Percentiles rank a stretch among this genome's conserved stretches.
These are phyloP conservation scores for Ispidina picta DNA, from an alignment of 2,797 vertebrate genomes.

Conservation along the genomic window DNA sequence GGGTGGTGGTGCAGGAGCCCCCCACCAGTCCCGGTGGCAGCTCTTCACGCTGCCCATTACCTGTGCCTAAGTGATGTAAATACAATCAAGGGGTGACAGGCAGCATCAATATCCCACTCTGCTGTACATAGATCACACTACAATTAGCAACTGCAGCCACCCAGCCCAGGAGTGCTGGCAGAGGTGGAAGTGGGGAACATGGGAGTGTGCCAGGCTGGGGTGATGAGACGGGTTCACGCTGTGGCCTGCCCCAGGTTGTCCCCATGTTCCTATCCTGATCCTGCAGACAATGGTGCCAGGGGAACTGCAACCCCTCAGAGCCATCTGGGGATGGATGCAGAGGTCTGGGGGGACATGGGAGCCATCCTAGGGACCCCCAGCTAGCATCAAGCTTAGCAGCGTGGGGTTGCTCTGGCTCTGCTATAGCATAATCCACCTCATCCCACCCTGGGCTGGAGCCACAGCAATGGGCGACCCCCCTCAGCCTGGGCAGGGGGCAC, in stretches of 20 bases:
- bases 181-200: background rate
- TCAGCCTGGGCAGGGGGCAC: fast-evolving
- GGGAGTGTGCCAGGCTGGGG: background rate
- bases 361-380: too few relatives aligned
- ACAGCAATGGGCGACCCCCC: fast-evolving
- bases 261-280: background rate
- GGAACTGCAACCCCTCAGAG: background rate
- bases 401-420: background rate
- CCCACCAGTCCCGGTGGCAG: background rate
- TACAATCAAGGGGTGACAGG: background rate
- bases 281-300: too few relatives aligned
- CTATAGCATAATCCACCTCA: background rate
- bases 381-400: background rate
- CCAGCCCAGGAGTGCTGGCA: background rate
- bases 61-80: background rate
- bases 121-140: fast-evolving
- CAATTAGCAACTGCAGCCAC: background rate
- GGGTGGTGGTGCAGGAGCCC: background rate
- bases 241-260: background rate
- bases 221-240: background rate
- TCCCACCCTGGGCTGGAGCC: background rate
- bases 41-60: background rate
- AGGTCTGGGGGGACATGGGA: background rate
- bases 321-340: background rate
- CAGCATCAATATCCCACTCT: background rate